Conservation (phyloP, 2,888 invertebrate genomes). For the Heliconius ethilla region DNA sequence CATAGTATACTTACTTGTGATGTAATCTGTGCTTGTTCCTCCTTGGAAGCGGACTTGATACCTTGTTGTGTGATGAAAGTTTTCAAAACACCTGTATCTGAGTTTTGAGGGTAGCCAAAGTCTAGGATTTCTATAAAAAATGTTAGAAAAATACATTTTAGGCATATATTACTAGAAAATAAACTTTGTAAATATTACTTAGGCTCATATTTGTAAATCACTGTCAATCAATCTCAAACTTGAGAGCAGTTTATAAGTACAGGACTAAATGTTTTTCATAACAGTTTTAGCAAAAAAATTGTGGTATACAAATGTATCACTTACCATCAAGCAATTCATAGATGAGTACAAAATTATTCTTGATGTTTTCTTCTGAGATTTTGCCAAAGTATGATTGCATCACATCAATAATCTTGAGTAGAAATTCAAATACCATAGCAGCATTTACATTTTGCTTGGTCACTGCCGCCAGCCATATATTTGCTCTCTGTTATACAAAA, state of each 20-base stretch:
- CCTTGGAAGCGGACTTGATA: slow-evolving; percentile 98
- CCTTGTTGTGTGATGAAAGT: slow-evolving; percentile 99
- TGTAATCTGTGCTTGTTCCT: slow-evolving; percentile 99
- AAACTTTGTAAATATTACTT: no score
- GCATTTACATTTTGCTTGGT: slow-evolving; percentile 99
- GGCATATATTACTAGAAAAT: background rate
- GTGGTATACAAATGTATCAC: slow-evolving; percentile 39
- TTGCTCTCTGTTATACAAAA: slow-evolving; percentile 87
- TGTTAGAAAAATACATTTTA: background rate
- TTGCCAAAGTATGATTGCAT: slow-evolving; percentile 99
- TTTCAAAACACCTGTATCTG: slow-evolving; percentile 99
- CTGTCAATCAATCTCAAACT: no score
- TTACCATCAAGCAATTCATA: slow-evolving; percentile 98
- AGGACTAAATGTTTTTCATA: no score
- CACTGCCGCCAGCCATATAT: slow-evolving; percentile 99
- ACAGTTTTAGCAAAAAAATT: background rate
- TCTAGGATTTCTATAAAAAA: slow-evolving; percentile 94
- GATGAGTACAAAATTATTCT: slow-evolving; percentile 99
- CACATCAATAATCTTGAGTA: slow-evolving; percentile 97
- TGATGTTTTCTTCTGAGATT: slow-evolving; percentile 99
- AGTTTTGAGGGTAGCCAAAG: slow-evolving; percentile 99
- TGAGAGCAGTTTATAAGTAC: no score
- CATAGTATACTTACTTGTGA: slow-evolving; percentile 84
- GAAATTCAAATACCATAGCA: slow-evolving; percentile 99
- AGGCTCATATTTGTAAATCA: no score